A percentile compares a stretch with the other conserved stretches of the same genome.
Evolutionary conservation across 2,797 vertebrate genomes (phyloP).

Genomic region (Argyrosomus regius): DNA sequence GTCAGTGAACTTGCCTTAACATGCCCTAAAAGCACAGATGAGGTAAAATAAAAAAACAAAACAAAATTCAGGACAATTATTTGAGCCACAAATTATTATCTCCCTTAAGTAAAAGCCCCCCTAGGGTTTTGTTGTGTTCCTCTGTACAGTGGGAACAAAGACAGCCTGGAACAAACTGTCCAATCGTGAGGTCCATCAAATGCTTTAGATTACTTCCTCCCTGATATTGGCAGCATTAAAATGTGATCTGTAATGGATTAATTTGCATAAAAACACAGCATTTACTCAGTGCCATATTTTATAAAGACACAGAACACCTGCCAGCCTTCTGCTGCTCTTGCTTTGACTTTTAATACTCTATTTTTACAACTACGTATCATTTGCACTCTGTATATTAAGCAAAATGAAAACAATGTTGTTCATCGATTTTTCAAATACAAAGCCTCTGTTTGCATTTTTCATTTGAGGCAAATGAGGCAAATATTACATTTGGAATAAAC

Average conservation of each 20-base stretch:
- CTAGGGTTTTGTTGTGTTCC: constrained; percentile 14
- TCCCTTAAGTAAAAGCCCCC: background rate
- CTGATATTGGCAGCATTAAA: background rate
- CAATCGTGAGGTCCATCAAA: constrained; percentile 9
- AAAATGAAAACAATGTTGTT: background rate
- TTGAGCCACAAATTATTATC: constrained; percentile 4
- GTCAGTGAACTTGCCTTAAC: background rate
- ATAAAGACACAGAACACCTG: constrained; percentile 2
- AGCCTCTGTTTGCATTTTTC: background rate
- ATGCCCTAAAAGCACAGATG: background rate
- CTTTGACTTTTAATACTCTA: constrained; percentile 18
- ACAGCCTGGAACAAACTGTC: constrained; percentile 29
- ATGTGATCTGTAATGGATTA: background rate
- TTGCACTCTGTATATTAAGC: background rate
- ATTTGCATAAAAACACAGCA: constrained; percentile 25
- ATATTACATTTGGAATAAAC: background rate
- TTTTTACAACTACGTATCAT: background rate
- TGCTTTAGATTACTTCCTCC: constrained; percentile 17
- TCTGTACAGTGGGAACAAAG: constrained; percentile 8
- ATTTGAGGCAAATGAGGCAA: background rate
- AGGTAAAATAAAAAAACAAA: background rate
- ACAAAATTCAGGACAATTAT: background rate
- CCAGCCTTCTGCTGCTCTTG: background rate
- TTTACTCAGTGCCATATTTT: background rate
- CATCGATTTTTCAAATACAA: background rate